Evolutionary conservation across 2,113 vertebrate genomes (phyloP).

Genomic region (Brachyhypopomus occidentalis): DNA sequence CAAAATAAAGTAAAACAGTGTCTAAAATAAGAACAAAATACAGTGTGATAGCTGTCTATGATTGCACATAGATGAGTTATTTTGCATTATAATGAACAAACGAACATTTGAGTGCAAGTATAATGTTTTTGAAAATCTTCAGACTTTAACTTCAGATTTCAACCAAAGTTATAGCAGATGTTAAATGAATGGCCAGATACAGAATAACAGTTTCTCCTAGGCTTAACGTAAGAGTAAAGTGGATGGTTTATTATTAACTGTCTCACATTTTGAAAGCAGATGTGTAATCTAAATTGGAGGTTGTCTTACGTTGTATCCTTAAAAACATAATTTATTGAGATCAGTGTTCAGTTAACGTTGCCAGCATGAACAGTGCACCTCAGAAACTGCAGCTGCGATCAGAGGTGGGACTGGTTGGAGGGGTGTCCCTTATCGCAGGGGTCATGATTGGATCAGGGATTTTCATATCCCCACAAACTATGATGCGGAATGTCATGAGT

Average conservation of each 20-base stretch:
- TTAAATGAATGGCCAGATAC: neutral
- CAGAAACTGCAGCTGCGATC: slow-evolving; percentile 61
- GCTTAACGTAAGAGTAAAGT: neutral
- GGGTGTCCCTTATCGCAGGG: slow-evolving; percentile 80
- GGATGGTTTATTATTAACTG: slow-evolving; percentile 12
- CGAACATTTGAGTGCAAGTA: too few species aligned
- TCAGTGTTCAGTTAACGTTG: neutral
- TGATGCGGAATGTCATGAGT: slow-evolving; percentile 67
- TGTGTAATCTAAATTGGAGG: too few species aligned
- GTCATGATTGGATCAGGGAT: slow-evolving; percentile 84
- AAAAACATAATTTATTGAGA: neutral
- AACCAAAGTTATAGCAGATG: neutral
- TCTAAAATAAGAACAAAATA: too few species aligned
- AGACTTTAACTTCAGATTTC: neutral
- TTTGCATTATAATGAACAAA: too few species aligned
- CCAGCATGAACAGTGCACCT: slow-evolving; percentile 46
- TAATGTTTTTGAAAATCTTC: too few species aligned
- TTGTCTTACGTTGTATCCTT: neutral
- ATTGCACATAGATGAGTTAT: too few species aligned
- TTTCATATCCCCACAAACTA: slow-evolving; percentile 76
- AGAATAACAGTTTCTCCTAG: neutral
- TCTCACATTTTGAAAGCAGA: neutral
- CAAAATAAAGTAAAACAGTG: too few species aligned
- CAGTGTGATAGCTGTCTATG: too few species aligned
- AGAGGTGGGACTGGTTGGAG: slow-evolving; percentile 72